These are phyloP conservation scores for Drosophila nigricruria DNA, from an alignment of 2,888 invertebrate species.

Conservation along the genomic window DNA sequence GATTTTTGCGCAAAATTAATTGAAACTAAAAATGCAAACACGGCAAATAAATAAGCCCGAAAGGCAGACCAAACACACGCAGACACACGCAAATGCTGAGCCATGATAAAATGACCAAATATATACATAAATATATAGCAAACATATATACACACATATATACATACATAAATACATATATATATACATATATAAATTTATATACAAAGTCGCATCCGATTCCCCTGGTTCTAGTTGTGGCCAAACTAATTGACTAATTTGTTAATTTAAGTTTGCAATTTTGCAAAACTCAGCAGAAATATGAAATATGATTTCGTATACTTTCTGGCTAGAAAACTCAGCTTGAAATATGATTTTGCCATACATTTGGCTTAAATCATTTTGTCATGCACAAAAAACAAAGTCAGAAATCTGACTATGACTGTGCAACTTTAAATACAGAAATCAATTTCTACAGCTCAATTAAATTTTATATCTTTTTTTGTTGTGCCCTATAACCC, in stretches of 20 bases:
- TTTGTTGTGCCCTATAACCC: no score
- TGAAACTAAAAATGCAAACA: conserved; percentile 49
- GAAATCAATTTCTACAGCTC: no score
- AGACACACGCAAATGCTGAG: conserved; percentile 4
- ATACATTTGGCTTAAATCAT: no score
- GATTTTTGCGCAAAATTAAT: conserved; percentile 37
- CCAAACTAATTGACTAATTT: conserved; percentile 8
- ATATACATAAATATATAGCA: no score
- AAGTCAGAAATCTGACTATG: no score
- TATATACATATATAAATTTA: neutral
- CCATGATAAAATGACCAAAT: neutral
- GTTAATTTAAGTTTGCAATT: conserved; percentile 3
- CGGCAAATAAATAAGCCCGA: conserved; percentile 36
- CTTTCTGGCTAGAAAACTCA: neutral
- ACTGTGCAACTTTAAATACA: no score
- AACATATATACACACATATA: neutral
- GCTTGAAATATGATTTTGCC: neutral
- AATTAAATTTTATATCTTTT: no score
- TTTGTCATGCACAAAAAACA: neutral
- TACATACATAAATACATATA: neutral
- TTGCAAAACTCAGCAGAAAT: conserved; percentile 1
- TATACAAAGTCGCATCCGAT: neutral
- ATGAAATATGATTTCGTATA: neutral
- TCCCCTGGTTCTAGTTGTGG: neutral
- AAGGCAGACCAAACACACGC: conserved; percentile 12